Evolutionary conservation across 2,797 vertebrate genomes (phyloP), one percentile per base, ranked within the genome.

Genomic region (Perodicticus potto): DNA sequence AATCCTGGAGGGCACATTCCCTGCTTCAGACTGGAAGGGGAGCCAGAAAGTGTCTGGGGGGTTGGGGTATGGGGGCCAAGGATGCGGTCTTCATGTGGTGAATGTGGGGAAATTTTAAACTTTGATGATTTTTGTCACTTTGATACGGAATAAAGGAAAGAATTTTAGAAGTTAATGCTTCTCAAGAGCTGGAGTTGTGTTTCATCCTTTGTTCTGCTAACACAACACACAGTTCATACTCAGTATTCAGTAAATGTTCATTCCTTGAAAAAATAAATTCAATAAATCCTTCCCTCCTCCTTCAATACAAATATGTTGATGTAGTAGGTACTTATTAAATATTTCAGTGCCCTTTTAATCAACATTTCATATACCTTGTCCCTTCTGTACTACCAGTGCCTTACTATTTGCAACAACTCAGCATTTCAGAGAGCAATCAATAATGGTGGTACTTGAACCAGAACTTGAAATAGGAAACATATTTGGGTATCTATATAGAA

Each of bases 321-420:
- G 19, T 61, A 37, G 83, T 67, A 83, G 29, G 9, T 85, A n/a
- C 13, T 92, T 91, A 91, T 49, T 57, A 94, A 93, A 67, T 86
- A 93, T 86, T 77, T 80, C 32, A 86, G 43, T 40, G 19, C 16
- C 17, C 81, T 89, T 89, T 59, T 78, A 70, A 72, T 83, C 76
- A 92, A 19, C 14, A 2, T 77, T 63, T 83, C 45, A 19, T 73
- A 22, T 84, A 59, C 32, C 23, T 63, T 72, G 6, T 22, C 37
- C 22, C 10, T 82, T 86, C 45, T 59, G 2, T 77, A 77, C 14
- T 59, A 19, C 29, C 7, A 49, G 29, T 3, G 57, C 10, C 53
- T 43, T 93, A 59, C 25, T 81, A 37, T 61, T 55, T 89, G 5
- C 5, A 90, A 12, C 49, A 96, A 78, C 76, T 95, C 69, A 74